These are phyloP conservation scores for Zaprionus obscuricornis DNA, from an alignment of 2,888 invertebrate species.

Conservation along the genomic window DNA sequence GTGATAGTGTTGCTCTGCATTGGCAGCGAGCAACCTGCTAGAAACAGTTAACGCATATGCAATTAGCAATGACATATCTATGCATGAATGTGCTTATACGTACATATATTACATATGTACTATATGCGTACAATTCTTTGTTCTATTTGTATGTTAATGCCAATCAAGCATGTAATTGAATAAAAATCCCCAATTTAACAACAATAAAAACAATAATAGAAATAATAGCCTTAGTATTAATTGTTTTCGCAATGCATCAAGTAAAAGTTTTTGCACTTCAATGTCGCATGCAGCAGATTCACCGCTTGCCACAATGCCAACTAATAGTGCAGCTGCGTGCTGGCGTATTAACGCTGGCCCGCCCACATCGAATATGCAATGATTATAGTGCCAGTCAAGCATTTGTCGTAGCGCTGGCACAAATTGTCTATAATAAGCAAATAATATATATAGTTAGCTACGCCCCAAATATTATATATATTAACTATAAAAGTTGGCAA, in stretches of 20 bases:
- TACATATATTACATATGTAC: neutral
- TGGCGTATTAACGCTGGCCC: conserved; percentile 81
- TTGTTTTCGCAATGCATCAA: conserved; percentile 61
- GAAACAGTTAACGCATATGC: conserved; percentile 48
- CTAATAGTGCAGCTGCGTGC: conserved; percentile 82
- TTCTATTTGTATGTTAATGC: conserved; percentile 42
- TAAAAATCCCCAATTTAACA: conserved; percentile 7
- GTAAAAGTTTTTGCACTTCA: conserved; percentile 70
- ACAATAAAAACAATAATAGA: conserved; percentile 1
- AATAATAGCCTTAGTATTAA: conserved; percentile 35
- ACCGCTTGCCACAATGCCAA: conserved; percentile 73
- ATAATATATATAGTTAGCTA: neutral
- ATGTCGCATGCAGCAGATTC: conserved; percentile 66
- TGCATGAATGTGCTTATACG: neutral
- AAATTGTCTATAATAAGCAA: conserved; percentile 72
- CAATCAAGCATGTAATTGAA: conserved; percentile 43
- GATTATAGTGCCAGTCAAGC: conserved; percentile 83
- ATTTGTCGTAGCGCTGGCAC: conserved; percentile 81
- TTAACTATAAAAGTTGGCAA: conserved; percentile 52
- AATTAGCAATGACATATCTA: conserved; percentile 52
- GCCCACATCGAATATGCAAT: conserved; percentile 80
- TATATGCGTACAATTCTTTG: too few species aligned
- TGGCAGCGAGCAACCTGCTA: conserved; percentile 52
- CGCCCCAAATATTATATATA: neutral
- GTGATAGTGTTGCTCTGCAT: conserved; percentile 57